A percentile compares a stretch with the other conserved stretches of the same genome.
Conservation (phyloP, 2,113 vertebrate genomes). For the Chascanopsetta lugubris region DNA sequence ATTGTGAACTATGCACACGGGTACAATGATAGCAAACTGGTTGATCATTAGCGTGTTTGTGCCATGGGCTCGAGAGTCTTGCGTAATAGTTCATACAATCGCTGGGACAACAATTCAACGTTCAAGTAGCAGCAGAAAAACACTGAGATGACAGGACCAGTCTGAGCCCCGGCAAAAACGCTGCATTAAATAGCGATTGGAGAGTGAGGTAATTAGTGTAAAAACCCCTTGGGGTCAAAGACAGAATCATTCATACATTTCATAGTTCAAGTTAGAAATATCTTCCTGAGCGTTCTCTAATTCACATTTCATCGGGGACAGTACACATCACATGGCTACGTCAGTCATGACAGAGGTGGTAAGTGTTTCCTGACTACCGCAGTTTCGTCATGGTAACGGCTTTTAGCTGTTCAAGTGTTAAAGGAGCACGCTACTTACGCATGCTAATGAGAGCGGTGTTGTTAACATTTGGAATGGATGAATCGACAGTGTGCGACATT, state of each 20-base stretch:
- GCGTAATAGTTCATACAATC: slow-evolving; percentile 26
- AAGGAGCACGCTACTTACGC: background rate
- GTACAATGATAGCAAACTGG: slow-evolving; percentile 13
- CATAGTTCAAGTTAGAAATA: slow-evolving; percentile 40
- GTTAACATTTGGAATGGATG: slow-evolving; percentile 45
- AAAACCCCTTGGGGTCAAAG: too few species aligned
- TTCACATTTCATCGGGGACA: slow-evolving; percentile 20
- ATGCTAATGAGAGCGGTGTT: slow-evolving; percentile 3
- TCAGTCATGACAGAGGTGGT: background rate
- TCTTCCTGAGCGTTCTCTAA: slow-evolving; percentile 17
- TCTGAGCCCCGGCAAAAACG: background rate
- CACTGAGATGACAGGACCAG: background rate
- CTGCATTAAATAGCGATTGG: slow-evolving; percentile 14
- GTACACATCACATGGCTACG: background rate
- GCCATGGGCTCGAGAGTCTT: slow-evolving; percentile 21
- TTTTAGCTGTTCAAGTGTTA: background rate
- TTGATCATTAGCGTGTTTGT: slow-evolving; percentile 54
- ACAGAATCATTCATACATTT: slow-evolving; percentile 23
- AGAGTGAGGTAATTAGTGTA: slow-evolving; percentile 30
- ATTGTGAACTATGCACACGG: background rate
- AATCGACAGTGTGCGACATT: slow-evolving; percentile 18
- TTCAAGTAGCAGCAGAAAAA: slow-evolving; percentile 5
- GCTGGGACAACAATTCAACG: slow-evolving; percentile 1
- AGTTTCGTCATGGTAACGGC: slow-evolving; percentile 12
- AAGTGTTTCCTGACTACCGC: background rate